Conservation (phyloP, 2,888 invertebrate genomes). For the Drosophila neutralis region DNA sequence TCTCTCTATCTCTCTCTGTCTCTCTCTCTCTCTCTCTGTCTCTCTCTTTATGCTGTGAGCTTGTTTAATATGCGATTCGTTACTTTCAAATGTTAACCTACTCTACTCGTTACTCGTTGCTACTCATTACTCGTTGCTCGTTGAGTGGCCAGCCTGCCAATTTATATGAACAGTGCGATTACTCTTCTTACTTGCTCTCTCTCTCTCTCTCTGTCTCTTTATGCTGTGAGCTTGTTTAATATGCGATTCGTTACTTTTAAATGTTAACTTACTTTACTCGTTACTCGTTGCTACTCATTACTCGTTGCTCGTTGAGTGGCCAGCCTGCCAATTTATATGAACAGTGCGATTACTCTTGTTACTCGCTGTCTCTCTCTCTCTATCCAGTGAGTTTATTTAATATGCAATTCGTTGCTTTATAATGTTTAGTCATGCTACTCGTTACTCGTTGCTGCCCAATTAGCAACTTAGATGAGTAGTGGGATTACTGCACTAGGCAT, state of each 20-base stretch:
- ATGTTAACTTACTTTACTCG: neutral
- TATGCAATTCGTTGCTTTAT: neutral
- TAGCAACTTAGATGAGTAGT: too few relatives aligned
- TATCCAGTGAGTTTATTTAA: neutral
- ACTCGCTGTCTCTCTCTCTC: too few relatives aligned
- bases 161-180: neutral
- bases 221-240: too few relatives aligned
- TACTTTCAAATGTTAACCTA: neutral
- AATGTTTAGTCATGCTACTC: neutral
- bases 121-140: neutral
- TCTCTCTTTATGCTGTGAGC: neutral
- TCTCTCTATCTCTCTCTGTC: neutral
- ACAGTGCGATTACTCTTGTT: neutral
- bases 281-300: neutral
- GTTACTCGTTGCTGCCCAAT: neutral
- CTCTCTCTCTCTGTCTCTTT: too few relatives aligned
- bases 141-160: neutral
- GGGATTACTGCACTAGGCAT: too few relatives aligned
- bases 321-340: neutral
- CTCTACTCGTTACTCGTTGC: slow-evolving; percentile 1
- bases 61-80: neutral
- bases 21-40: too few relatives aligned
- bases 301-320: neutral
- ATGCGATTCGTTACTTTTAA: too few relatives aligned
- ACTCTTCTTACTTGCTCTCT: too few relatives aligned